A percentile compares a stretch with the other conserved stretches of the same genome.
Evolutionary conservation across 2,888 invertebrate species (phyloP).

Genomic region (Tuta absoluta): DNA sequence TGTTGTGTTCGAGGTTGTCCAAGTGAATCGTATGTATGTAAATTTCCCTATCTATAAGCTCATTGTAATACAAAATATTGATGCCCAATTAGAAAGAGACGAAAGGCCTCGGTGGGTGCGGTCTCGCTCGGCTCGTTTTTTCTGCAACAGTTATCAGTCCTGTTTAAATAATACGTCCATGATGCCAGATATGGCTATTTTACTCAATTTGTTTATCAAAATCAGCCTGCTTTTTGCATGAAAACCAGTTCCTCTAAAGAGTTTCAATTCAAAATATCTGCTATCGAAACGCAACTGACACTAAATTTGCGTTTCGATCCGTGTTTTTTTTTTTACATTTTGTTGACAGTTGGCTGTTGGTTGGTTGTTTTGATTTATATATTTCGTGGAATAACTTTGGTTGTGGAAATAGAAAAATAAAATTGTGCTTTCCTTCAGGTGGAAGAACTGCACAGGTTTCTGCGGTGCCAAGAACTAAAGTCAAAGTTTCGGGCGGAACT

Average conservation of each 20-base stretch:
- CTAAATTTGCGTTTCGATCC: background rate
- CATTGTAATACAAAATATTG: no score
- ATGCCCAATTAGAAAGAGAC: no score
- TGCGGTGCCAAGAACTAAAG: conserved; percentile 91
- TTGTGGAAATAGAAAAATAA: background rate
- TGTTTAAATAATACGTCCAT: no score
- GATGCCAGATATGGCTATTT: no score
- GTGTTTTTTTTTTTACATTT: background rate
- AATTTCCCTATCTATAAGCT: no score
- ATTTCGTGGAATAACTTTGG: background rate
- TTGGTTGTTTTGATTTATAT: background rate
- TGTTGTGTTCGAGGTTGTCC: no score
- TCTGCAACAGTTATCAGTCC: no score
- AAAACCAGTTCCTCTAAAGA: background rate
- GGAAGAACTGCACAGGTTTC: conserved; percentile 90
- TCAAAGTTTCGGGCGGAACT: conserved; percentile 94
- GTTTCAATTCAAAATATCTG: background rate
- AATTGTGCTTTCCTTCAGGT: conserved; percentile 47
- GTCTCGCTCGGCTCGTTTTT: no score
- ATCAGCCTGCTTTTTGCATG: background rate
- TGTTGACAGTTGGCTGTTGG: background rate
- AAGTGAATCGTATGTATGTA: no score
- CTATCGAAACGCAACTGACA: conserved; percentile 6
- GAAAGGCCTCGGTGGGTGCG: no score
- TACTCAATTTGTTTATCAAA: background rate